Percentiles rank a stretch among this genome's conserved stretches.
Conservation (phyloP, 2,888 invertebrate genomes). For the Drosophila formosana region DNA sequence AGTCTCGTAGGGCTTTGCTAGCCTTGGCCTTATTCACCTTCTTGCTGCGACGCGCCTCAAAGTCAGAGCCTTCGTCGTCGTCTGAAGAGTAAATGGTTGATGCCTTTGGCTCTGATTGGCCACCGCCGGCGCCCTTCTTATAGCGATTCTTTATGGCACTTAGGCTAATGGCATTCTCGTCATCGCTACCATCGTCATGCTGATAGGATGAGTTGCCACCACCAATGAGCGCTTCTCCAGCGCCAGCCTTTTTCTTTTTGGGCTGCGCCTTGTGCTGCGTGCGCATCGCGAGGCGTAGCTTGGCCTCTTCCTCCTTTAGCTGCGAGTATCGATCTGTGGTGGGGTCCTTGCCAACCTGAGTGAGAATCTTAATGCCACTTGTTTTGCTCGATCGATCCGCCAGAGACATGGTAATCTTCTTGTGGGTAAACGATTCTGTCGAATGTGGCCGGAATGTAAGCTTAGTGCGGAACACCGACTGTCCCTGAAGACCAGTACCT, state of each 20-base stretch:
- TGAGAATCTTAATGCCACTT: constrained; percentile 97
- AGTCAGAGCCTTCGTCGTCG: constrained; percentile 91
- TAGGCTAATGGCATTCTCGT: constrained; percentile 96
- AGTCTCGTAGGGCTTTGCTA: constrained; percentile 92
- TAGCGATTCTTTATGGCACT: constrained; percentile 98
- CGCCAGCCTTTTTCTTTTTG: constrained; percentile 85
- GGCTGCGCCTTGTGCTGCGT: constrained; percentile 86
- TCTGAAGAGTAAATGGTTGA: constrained; percentile 95
- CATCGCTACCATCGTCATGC: constrained; percentile 94
- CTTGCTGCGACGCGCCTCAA: constrained; percentile 90
- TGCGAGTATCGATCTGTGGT: constrained; percentile 96
- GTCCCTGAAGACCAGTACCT: constrained; percentile 98
- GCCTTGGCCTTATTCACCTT: constrained; percentile 91
- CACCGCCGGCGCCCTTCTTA: constrained; percentile 88
- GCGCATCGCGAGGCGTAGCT: constrained; percentile 94
- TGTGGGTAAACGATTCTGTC: constrained; percentile 99
- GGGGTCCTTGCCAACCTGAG: constrained; percentile 92
- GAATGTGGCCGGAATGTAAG: constrained; percentile 99
- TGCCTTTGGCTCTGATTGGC: constrained; percentile 69
- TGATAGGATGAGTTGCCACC: constrained; percentile 85
- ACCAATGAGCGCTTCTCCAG: constrained; percentile 82
- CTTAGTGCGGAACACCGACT: constrained; percentile 98
- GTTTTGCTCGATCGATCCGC: constrained; percentile 98
- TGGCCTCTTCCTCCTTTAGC: constrained; percentile 99
- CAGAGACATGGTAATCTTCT: constrained; percentile 99